Base-by-base conservation (phyloP, 30 jellyfish, hydroid and myxozoan species). In the Aurelia aurita complex sp. Pacific region DNA sequence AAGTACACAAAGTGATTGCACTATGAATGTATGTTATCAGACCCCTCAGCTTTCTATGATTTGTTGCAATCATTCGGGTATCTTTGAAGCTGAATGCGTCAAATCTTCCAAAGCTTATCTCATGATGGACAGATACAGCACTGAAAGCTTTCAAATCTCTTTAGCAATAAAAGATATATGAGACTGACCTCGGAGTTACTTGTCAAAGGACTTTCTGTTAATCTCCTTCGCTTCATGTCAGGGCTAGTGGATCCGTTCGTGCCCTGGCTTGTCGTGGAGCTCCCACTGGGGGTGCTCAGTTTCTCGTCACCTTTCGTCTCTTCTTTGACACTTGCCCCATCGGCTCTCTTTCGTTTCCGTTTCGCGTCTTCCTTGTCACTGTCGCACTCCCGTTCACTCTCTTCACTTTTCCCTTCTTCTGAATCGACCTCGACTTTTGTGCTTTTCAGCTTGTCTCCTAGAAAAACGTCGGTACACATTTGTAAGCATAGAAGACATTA, bases 241-340 rank as follows among this genome's bases (percentile, higher is more conserved):
- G 98, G 98, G 65, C 98, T 93, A 42, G 96, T 46, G 1, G 97
- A 73, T 34, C 92, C 98, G 70, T 80, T 91, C 33, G 85, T 80
- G 67, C 95, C 95, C 18, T 77, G 88, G 34, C 88, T 76, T 35
- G 95, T 17, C 13, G 95, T 74, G 13, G 88, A 68, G 55, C 89
- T 85, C 10, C 82, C 84, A 61, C 87, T 76, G 19, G 86, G 86
- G 62, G 95, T 85, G 71, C 87, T 68, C 62, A 70, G 76, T 51
- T 85, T 85, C 65, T 76, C 95, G 72, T 75, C 88, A 11, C 83
- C 69, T 65, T 85, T 77, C 43, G 80, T 62, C n/a, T 85, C 95
- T 10, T 82, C 91, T 69, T 82, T 82, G 15, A 80, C 69, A 13
- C 50, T 80, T 62, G 74, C 57, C 64, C 69, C 86, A 17, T 69